A percentile compares a stretch with the other conserved stretches of the same genome.
Conservation (phyloP, 2,113 vertebrate genomes). For the Alouatta palliata region DNA sequence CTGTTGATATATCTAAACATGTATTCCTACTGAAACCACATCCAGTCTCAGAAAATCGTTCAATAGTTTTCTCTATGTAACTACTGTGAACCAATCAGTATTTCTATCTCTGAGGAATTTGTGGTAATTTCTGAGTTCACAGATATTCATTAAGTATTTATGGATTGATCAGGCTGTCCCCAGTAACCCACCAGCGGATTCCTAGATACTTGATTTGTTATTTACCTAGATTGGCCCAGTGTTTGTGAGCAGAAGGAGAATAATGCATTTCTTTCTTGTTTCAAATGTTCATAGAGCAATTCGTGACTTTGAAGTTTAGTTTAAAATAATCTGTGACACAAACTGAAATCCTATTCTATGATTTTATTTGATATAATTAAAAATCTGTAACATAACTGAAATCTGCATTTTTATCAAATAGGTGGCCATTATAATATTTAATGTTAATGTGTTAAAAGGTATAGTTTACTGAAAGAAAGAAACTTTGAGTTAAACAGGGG, state of each 20-base stretch:
- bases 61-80: background rate
- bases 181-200: background rate
- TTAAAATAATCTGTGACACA: background rate
- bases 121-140: background rate
- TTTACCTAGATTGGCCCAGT: background rate
- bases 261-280: background rate
- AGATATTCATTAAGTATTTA: background rate
- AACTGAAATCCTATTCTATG: background rate
- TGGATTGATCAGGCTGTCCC: background rate
- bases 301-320: background rate
- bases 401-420: background rate
- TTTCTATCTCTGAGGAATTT: background rate
- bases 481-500: background rate
- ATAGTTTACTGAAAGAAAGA: background rate
- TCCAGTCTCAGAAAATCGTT: background rate
- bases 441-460: background rate
- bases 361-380: background rate
- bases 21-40: background rate
- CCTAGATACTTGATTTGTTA: background rate
- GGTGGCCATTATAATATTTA: background rate
- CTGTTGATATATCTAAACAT: background rate
- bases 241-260: background rate
- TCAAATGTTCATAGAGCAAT: background rate
- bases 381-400: slow-evolving; percentile 6
- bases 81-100: background rate